Evolutionary conservation across 2,113 vertebrate species (phyloP), one percentile per base, ranked within the genome.

Genomic region (Alaudala cheleensis): DNA sequence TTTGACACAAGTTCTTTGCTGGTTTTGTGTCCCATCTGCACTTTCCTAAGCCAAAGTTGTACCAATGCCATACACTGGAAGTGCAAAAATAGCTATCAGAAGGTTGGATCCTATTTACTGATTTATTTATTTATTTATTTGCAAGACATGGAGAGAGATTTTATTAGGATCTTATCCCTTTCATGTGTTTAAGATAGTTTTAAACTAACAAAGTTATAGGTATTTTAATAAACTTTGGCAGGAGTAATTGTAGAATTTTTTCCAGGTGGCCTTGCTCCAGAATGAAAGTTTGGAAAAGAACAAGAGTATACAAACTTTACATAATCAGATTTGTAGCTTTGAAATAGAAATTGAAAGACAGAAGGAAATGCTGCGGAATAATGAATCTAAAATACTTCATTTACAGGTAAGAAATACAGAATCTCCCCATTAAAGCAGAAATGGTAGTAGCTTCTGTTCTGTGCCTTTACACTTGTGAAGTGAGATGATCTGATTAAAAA

Each of bases 281-380:
- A 98, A 98, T 86, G 98, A 98, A 93, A 98, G 98, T 80, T 98
- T 98, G 61, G 98, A 98, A 88, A 98, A 98, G 91, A 98, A 98
- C 96, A 98, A 98, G 97, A 98, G 98, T 95, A 98, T 98, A 74
- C 98, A 98, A 70, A 97, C 98, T 89, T 86, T 98, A 95, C 98
- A 98, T 96, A 98, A 98, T 82, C 98, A 98, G 93, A 98, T 98
- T 90, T 98, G 98, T 76, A 98, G 97, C 97, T 98, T 98, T 82
- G 98, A 98, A 87, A 98, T 98, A 73, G 98, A 98, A 90, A 98
- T 98, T 28, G 98, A 98, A 96, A 97, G 98, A 86, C 98, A 98
- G 62, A 98, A 98, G 97, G 98, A 98, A 79, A 98, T 98, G 97
- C 97, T 98, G 60, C 97, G 98, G 76, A 98, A 98, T 91, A 98